phyloP scores from a whole-genome alignment of 2,888 invertebrate species.

The Mesorhabditis belari region DNA sequence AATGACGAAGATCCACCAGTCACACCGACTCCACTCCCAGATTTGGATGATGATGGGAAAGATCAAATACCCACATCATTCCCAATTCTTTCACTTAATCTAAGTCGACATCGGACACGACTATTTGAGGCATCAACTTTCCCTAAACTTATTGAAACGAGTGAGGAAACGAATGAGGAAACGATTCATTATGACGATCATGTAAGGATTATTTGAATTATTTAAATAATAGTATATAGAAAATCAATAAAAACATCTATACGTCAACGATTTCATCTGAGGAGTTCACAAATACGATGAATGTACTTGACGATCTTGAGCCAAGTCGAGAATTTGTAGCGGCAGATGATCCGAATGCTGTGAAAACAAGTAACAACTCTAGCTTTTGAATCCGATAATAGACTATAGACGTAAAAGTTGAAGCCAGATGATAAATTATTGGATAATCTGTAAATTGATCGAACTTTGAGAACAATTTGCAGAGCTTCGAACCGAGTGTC shows the following conservation, averaged over 20 bases:
- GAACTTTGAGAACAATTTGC: conserved; percentile 5
- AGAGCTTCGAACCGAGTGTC: conserved; percentile 47
- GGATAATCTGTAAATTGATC: background rate
- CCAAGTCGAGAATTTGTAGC: background rate
- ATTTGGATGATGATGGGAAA: background rate
- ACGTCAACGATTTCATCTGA: background rate
- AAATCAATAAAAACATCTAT: too few species aligned
- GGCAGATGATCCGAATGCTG: background rate
- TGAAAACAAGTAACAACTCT: too few species aligned
- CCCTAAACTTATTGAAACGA: background rate
- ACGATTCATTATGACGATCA: too few species aligned
- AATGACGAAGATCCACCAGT: background rate
- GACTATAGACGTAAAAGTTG: too few species aligned
- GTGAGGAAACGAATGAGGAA: too few species aligned
- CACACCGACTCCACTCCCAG: background rate
- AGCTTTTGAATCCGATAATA: too few species aligned
- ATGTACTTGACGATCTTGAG: background rate
- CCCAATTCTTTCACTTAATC: background rate
- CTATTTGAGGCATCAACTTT: background rate
- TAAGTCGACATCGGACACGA: background rate
- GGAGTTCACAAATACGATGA: background rate
- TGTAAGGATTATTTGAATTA: too few species aligned
- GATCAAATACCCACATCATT: background rate
- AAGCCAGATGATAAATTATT: background rate
- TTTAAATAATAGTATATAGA: too few species aligned